These are phyloP conservation scores for Amaurobius ferox DNA, from an alignment of 2,888 invertebrate species.

Conservation along the genomic window DNA sequence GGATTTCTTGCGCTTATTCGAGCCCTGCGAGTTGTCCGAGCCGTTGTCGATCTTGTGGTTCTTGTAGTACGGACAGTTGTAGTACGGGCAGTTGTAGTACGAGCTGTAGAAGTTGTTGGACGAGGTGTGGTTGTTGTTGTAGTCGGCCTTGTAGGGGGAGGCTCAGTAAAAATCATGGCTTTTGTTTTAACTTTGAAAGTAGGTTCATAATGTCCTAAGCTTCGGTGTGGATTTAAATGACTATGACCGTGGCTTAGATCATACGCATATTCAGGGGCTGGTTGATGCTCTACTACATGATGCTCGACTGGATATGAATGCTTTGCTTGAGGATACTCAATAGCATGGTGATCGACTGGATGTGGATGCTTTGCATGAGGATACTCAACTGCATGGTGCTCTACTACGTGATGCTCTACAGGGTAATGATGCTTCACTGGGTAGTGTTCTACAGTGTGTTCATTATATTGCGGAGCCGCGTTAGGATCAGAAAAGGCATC, in stretches of 20 bases:
- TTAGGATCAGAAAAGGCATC: slow-evolving; percentile 56
- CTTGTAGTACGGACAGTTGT: slow-evolving; percentile 45
- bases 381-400: slow-evolving; percentile 23
- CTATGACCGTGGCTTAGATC: slow-evolving; percentile 51
- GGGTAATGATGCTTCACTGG: slow-evolving; percentile 45
- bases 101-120: slow-evolving; percentile 43
- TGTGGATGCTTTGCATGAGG: slow-evolving; percentile 30
- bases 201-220: slow-evolving; percentile 62
- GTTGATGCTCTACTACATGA: neutral
- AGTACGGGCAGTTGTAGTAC: slow-evolving; percentile 26
- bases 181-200: slow-evolving; percentile 66
- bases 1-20: slow-evolving; percentile 52
- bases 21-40: slow-evolving; percentile 34
- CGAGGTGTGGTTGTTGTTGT: slow-evolving; percentile 31
- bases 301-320: slow-evolving; percentile 24
- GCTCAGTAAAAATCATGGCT: slow-evolving; percentile 64
- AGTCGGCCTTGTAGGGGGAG: slow-evolving; percentile 50
- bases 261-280: slow-evolving; percentile 34
- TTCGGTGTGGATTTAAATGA: slow-evolving; percentile 58
- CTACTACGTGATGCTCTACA: slow-evolving; percentile 14
- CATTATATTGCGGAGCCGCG: slow-evolving; percentile 48
- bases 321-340: slow-evolving; percentile 21
- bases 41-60: slow-evolving; percentile 38
- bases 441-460: slow-evolving; percentile 54
- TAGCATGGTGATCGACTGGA: slow-evolving; percentile 22